Base-by-base conservation (phyloP, 2,113 vertebrate species). In the Pluvianellus socialis region DNA sequence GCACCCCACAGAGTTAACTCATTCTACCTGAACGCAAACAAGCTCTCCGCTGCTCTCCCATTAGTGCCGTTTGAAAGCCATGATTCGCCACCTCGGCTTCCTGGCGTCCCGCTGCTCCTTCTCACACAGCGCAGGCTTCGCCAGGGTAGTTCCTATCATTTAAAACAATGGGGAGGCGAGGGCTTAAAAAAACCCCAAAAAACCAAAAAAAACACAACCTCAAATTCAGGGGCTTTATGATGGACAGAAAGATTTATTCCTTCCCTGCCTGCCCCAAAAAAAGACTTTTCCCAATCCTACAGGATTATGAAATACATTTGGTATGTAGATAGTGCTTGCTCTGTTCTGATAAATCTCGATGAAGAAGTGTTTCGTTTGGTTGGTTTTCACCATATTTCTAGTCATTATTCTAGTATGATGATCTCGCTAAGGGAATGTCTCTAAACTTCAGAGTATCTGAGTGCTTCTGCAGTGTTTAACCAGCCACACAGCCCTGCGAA, bases 301-400 rank as follows among this genome's bases (percentile, higher is more conserved):
- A 86, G 61, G 28, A 17, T 75, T 59, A 21, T 45, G 38, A 49
- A 86, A 79, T 55, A 20, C 2, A 1, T 42, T 24, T 16, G 19
- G 10, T 45, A 17, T 32, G 49, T 32, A 59, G 61, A 49, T 9
- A 10, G n/a, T 38, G 56, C 27, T 93, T 59, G 30, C 8, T 49
- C 45, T 85, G 35, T 80, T 77, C 45, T 70, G 47, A 50, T 71
- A 58, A 77, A 67, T 19, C 49, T 55, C 73, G 50, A 65, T 9
- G n/a, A 49, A 55, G 5, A 42, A 63, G 8, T 16, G 70, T 71
- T 93, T 49, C 0, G 0, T 79, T 73, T 1, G 3, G 14, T 12
- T 84, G 40, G 9, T 35, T 94, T 86, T 73, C 47, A 21, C n/a
- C 12, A 12, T 26, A 22, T 91, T 91, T 75, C 47, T 55, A 61